phyloP scores from a whole-genome alignment of 2,888 invertebrate genomes.

The Dryomyza anilis region DNA sequence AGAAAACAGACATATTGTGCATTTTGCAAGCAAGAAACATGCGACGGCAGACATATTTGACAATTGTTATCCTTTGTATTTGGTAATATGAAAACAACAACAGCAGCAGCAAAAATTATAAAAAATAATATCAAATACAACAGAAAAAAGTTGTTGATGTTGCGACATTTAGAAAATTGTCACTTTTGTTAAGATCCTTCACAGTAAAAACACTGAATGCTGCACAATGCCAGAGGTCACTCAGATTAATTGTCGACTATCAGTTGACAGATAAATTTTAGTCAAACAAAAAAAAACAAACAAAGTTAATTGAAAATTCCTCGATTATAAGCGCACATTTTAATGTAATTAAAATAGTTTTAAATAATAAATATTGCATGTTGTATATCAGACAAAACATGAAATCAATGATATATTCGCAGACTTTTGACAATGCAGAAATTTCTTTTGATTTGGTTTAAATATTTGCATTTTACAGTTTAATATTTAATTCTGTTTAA shows the following conservation, averaged over 20 bases:
- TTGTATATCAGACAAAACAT: too few relatives aligned
- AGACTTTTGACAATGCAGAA: too few relatives aligned
- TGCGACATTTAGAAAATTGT: slow-evolving; percentile 10
- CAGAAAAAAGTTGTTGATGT: not conserved
- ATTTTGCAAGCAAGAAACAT: not conserved
- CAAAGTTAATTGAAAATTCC: too few relatives aligned
- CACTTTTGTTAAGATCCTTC: not conserved
- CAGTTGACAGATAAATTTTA: not conserved
- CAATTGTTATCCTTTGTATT: slow-evolving; percentile 9
- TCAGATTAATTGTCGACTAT: slow-evolving; percentile 1
- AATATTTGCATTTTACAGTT: too few relatives aligned
- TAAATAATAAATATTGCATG: too few relatives aligned
- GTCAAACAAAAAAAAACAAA: too few relatives aligned
- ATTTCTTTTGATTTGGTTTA: too few relatives aligned
- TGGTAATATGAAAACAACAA: not conserved
- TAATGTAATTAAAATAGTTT: too few relatives aligned
- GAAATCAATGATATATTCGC: too few relatives aligned
- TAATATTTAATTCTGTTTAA: too few relatives aligned
- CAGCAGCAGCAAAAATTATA: not conserved
- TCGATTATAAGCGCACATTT: too few relatives aligned
- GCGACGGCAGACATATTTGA: slow-evolving; percentile 1
- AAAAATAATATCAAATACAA: not conserved
- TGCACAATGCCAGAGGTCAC: not conserved
- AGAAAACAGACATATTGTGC: not conserved
- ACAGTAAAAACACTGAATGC: not conserved